Evolutionary conservation across 2,797 vertebrate species (phyloP).

Genomic region (Mastacembelus armatus): DNA sequence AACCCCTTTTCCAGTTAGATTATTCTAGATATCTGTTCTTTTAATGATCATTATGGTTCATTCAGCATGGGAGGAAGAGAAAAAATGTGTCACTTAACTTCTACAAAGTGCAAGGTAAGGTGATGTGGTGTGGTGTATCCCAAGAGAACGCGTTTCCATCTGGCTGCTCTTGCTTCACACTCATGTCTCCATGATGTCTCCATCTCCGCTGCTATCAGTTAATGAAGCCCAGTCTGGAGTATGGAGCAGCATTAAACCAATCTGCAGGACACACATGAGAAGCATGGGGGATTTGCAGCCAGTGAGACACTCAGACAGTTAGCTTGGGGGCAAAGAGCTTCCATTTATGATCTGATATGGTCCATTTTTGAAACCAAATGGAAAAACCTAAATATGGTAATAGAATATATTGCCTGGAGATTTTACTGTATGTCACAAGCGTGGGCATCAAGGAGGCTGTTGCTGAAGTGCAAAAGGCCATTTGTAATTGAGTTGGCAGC

Average conservation of each 20-base stretch:
- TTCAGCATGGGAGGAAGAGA: slow-evolving; percentile 1
- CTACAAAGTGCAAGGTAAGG: slow-evolving; percentile 7
- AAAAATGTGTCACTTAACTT: slow-evolving; percentile 14
- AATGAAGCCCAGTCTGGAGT: slow-evolving; percentile 73
- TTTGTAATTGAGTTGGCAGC: slow-evolving; percentile 60
- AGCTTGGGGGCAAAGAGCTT: slow-evolving; percentile 29
- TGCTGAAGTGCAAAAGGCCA: slow-evolving; percentile 49
- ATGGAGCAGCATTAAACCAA: slow-evolving; percentile 60
- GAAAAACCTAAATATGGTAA: slow-evolving; percentile 51
- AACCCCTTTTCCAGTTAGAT: slow-evolving; percentile 19
- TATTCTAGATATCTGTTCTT: slow-evolving; percentile 28
- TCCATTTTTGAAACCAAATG: slow-evolving; percentile 49
- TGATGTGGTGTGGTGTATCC: slow-evolving; percentile 10
- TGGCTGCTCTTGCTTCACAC: slow-evolving; percentile 33
- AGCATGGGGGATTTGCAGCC: slow-evolving; percentile 57
- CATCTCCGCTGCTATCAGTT: slow-evolving; percentile 77
- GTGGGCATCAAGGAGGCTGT: slow-evolving; percentile 39
- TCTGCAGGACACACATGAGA: slow-evolving; percentile 62
- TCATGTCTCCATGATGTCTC: slow-evolving; percentile 67
- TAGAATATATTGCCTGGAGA: slow-evolving; percentile 49
- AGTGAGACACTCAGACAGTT: slow-evolving; percentile 44
- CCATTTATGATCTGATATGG: slow-evolving; percentile 50
- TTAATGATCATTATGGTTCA: slow-evolving; percentile 23
- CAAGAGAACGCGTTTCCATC: slow-evolving; percentile 30
- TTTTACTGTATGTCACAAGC: slow-evolving; percentile 27